Evolutionary conservation across 1,140 invertebrate genomes (phyloP), one percentile per base, ranked within the genome.

Genomic region (Macrobrachium rosenbergii): DNA sequence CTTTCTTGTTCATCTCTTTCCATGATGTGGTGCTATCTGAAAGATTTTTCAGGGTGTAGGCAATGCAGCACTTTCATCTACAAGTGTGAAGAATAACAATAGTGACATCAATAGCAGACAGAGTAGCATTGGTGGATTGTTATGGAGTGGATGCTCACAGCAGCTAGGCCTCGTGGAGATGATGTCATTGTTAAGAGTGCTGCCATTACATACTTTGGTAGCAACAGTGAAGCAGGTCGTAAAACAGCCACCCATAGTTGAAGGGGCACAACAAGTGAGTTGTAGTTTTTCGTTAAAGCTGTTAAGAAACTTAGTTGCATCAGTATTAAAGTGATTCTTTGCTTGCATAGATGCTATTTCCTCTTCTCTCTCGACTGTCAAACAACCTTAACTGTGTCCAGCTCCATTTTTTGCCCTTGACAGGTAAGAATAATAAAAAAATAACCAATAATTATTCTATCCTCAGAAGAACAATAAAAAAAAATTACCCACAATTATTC

Each of bases 121-220:
- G 62, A 87, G 84, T 81, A 67, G 84, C 19, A 21, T 80, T 23
- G 84, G 84, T 63, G 84, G 84, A 5, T 28, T 87, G 19, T 58
- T 87, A 58, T 87, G 84, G 84, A 81, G 58, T 81, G 84, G 84
- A 52, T 81, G 84, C 64, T n/a, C 72, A 19, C 84, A 87, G 11
- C 96, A 97, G 91, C 93, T 95, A 89, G 94, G 96, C 63, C 92
- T 98, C 89, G 96, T 98, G 6, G 94, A 96, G 81, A 93, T 97
- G 85, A 95, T 98, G 19, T 95, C 94, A 80, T 95, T 96, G 16
- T 95, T 98, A 80, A 94, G 95, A 90, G 96, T 97, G 0, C 95
- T 98, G 92, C 96, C 96, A 1, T 94, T 96, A 88, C 96, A 98
- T 91, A 96, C 95, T 45, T 93, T 98, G 82, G 95, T 98, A n/a